Percentiles rank a stretch among this genome's conserved stretches.
Conservation (phyloP, 2,113 vertebrate genomes). For the Hucho hucho region DNA sequence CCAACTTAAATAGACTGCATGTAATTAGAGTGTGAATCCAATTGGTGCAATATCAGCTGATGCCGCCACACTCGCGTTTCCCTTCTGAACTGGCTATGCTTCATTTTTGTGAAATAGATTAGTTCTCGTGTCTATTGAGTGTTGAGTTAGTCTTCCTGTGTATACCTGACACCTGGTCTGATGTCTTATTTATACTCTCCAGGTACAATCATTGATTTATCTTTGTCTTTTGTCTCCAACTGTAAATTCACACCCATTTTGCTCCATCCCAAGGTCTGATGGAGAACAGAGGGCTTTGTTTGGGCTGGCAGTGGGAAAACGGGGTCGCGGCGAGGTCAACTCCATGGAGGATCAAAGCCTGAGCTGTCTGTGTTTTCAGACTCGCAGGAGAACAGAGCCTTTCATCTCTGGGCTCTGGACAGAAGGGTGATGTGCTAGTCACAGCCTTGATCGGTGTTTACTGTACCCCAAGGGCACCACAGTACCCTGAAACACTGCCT, state of each 20-base stretch:
- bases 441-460: slow-evolving; percentile 62
- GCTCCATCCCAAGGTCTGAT: slow-evolving; percentile 49
- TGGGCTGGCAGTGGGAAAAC: slow-evolving; percentile 42
- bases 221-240: slow-evolving; percentile 24
- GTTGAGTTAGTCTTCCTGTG: background rate
- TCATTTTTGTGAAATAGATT: too few relatives aligned
- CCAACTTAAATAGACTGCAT: too few relatives aligned
- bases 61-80: too few relatives aligned
- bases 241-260: slow-evolving; percentile 43
- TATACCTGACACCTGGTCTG: background rate
- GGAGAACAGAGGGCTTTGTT: slow-evolving; percentile 61
- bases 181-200: slow-evolving; percentile 9
- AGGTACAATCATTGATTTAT: slow-evolving; percentile 21
- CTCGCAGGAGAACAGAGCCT: slow-evolving; percentile 53
- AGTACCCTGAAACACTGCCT: background rate
- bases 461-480: slow-evolving; percentile 46
- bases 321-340: slow-evolving; percentile 69
- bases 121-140: background rate
- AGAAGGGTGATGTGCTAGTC: slow-evolving; percentile 56
- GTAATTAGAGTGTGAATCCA: too few relatives aligned
- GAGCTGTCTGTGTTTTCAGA: slow-evolving; percentile 54
- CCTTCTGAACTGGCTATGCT: too few relatives aligned
- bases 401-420: slow-evolving; percentile 69
- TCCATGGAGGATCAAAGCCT: slow-evolving; percentile 72
- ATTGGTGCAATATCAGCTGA: too few relatives aligned